These are phyloP conservation scores for Malurus cyaneus DNA, from an alignment of 2,113 vertebrate species.

Conservation along the genomic window DNA sequence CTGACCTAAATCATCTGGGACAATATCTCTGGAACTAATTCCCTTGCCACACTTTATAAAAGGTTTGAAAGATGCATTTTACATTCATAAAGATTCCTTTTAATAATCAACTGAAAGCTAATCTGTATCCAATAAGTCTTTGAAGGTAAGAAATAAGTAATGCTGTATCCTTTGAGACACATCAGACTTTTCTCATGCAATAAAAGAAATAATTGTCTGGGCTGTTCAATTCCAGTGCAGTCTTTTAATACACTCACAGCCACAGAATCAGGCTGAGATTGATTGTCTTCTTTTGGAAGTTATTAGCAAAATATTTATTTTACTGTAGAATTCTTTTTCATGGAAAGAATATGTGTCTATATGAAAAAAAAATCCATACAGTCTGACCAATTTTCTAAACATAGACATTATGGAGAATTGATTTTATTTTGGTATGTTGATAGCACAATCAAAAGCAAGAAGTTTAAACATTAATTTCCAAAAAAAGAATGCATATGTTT, in stretches of 20 bases:
- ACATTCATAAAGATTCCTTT: not conserved
- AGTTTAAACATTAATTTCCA: not conserved
- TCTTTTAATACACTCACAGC: not conserved
- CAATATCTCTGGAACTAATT: not conserved
- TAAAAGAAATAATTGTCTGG: not conserved
- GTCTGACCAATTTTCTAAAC: not conserved
- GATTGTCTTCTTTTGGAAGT: not conserved
- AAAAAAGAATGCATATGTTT: not conserved
- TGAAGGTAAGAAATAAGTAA: not conserved
- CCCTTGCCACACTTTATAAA: not conserved
- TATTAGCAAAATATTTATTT: not conserved
- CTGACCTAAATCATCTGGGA: not conserved
- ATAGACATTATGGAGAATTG: not conserved
- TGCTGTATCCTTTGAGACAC: not conserved
- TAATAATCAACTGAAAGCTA: not conserved
- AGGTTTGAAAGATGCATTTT: not conserved
- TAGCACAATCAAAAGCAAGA: not conserved
- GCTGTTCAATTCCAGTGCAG: not conserved
- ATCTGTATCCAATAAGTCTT: not conserved
- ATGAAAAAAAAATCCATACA: not conserved
- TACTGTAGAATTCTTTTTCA: not conserved
- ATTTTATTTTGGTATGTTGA: not conserved
- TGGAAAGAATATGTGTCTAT: not conserved
- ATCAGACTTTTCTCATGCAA: not conserved
- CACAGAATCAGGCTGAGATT: not conserved